A percentile compares a stretch with the other conserved stretches of the same genome.
These are phyloP conservation scores for Pipistrellus pygmaeus DNA, from an alignment of 2,797 vertebrate genomes.

Conservation along the genomic window DNA sequence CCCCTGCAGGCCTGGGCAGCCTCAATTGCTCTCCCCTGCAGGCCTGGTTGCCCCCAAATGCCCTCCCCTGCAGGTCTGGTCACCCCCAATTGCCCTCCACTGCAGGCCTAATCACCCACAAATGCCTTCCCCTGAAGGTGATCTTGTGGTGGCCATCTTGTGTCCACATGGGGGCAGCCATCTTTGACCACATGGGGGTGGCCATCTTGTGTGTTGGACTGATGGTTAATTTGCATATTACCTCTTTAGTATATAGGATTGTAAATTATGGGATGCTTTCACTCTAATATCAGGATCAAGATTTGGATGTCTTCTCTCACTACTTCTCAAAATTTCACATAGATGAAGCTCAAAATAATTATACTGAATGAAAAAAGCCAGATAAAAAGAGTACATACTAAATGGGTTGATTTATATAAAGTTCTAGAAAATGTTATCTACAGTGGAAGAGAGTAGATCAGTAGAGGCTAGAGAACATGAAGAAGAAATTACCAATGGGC, in stretches of 20 bases:
- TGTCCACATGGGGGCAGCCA: too few species aligned
- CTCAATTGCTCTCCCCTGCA: too few species aligned
- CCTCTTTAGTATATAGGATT: not conserved
- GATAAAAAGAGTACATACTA: not conserved
- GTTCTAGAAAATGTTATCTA: not conserved
- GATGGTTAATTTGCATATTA: too few species aligned
- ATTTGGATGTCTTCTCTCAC: not conserved
- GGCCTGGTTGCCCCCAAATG: too few species aligned
- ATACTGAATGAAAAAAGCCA: not conserved
- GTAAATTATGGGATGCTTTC: not conserved
- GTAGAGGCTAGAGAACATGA: not conserved
- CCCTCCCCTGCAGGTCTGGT: too few species aligned
- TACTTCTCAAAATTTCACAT: conserved; percentile 45
- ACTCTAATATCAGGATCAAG: not conserved
- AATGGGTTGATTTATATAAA: conserved; percentile 14
- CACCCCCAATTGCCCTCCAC: too few species aligned
- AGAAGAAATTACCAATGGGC: not conserved
- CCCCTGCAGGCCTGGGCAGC: too few species aligned
- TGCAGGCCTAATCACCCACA: too few species aligned
- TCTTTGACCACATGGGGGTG: too few species aligned
- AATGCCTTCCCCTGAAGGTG: too few species aligned
- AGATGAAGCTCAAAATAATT: conserved; percentile 8
- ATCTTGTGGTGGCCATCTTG: too few species aligned
- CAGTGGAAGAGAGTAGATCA: not conserved
- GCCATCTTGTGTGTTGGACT: too few species aligned